Evolutionary conservation across 2,113 vertebrate genomes (phyloP).

Genomic region (Panthera leo): DNA sequence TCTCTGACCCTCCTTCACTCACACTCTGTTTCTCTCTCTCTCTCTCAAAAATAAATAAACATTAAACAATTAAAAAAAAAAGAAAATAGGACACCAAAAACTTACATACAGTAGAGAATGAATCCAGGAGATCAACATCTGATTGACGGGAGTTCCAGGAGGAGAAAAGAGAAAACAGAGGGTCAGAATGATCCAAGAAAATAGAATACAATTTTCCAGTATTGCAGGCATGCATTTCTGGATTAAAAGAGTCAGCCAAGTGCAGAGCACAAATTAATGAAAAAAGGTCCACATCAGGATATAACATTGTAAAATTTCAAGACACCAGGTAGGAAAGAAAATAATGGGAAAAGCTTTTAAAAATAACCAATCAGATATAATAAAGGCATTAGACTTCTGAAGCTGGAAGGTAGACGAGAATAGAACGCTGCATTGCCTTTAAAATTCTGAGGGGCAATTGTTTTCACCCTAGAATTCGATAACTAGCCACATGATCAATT

Average conservation of each 20-base stretch:
- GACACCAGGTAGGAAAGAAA: neutral
- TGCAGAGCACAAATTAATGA: neutral
- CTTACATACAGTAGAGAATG: neutral
- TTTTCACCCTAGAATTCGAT: neutral
- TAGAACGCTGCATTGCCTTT: neutral
- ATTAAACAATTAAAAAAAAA: too few species aligned
- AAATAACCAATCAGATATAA: neutral
- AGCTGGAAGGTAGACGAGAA: neutral
- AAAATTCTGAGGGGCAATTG: neutral
- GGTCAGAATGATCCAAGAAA: neutral
- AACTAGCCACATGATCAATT: neutral
- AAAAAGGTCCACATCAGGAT: neutral
- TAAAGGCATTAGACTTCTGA: neutral
- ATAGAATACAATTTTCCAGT: neutral
- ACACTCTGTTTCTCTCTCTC: too few species aligned
- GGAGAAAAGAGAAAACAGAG: neutral
- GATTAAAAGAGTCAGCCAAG: neutral
- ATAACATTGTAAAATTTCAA: neutral
- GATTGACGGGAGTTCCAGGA: neutral
- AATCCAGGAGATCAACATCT: neutral
- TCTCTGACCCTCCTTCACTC: too few species aligned
- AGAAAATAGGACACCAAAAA: neutral
- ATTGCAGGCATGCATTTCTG: neutral
- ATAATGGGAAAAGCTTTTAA: neutral
- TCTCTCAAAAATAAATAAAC: too few species aligned